Evolutionary conservation across 2,113 vertebrate genomes (phyloP).

Genomic region (Phaethon lepturus): DNA sequence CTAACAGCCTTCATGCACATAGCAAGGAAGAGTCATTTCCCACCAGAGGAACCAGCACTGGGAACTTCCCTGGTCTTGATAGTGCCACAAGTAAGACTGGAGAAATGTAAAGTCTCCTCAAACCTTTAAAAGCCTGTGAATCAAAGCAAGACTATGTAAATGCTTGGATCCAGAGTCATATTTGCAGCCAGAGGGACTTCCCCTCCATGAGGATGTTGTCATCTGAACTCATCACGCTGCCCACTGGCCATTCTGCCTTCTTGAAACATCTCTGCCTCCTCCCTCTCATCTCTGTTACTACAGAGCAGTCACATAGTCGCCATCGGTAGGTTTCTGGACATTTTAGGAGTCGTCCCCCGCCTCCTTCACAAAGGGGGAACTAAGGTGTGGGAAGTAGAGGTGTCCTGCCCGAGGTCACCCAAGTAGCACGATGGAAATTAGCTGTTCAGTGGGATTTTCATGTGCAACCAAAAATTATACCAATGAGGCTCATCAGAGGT

Average conservation of each 20-base stretch:
- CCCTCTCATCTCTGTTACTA: background rate
- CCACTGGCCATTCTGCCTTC: background rate
- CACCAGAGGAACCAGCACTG: background rate
- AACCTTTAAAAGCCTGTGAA: background rate
- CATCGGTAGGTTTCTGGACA: background rate
- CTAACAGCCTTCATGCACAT: background rate
- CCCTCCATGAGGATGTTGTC: background rate
- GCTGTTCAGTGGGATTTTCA: background rate
- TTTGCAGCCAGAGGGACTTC: background rate
- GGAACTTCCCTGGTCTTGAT: background rate
- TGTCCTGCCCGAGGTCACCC: background rate
- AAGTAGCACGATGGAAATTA: background rate
- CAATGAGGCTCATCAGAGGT: background rate
- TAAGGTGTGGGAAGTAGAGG: background rate
- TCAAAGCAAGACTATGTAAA: background rate
- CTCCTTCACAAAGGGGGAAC: background rate
- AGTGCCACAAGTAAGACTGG: background rate
- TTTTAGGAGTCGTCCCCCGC: background rate
- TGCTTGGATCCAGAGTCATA: background rate
- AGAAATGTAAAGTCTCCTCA: background rate
- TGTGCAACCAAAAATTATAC: fast-evolving
- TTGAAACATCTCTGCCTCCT: background rate
- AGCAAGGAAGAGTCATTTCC: background rate
- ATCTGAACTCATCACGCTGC: background rate
- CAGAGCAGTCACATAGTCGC: background rate